Base-by-base conservation (phyloP, 2,888 invertebrate genomes). In the Bruchidius siliquastri region DNA sequence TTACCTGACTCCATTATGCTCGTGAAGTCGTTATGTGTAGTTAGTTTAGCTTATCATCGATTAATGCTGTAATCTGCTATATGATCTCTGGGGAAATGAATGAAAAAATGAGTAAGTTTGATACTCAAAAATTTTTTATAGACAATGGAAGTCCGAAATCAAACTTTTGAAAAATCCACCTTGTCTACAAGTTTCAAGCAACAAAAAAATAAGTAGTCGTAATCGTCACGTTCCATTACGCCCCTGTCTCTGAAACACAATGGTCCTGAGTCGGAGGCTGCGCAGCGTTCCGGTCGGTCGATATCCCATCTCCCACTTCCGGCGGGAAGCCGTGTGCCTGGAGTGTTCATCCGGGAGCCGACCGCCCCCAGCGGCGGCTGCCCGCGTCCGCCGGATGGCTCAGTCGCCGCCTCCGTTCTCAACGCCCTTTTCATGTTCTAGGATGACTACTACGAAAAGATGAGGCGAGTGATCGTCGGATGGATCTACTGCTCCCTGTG, bases 401-500 rank as follows among this genome's bases (percentile, higher is more conserved):
- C 49, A 49, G 49, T 13, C 49, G 49, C 49, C 18, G 49, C 49
- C 49, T 13, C 49, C 49, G 13, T 8, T 13, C 18, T 13, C 13
- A 49, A 49, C 8, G 49, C 49, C 49, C 13, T 49, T 49, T 49
- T 13, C 13, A 4, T 49, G 10, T 49, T 49, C 49, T 13, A 74
- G 73, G 68, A 70, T 73, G 49, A 49, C 49, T 49, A 49, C 18
- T 49, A 49, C 18, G 49, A 49, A 13, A 49, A 49, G 22, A 68
- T 68, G 68, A 68, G 68, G 21, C 10, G 68, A 22, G 13, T 21
- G 4, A 22, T 84, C 30, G 82, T 80, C 72, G 86, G 86, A 21
- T 79, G 82, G 78, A 73, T 83, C 73, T 87, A 86, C 81, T 84
- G 85, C 79, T 82, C 81, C 73, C 78, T 86, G 74, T 87, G 87